Evolutionary conservation across 2,888 invertebrate genomes (phyloP), one percentile per base, ranked within the genome.

Genomic region (Drosophila mayaguana): DNA sequence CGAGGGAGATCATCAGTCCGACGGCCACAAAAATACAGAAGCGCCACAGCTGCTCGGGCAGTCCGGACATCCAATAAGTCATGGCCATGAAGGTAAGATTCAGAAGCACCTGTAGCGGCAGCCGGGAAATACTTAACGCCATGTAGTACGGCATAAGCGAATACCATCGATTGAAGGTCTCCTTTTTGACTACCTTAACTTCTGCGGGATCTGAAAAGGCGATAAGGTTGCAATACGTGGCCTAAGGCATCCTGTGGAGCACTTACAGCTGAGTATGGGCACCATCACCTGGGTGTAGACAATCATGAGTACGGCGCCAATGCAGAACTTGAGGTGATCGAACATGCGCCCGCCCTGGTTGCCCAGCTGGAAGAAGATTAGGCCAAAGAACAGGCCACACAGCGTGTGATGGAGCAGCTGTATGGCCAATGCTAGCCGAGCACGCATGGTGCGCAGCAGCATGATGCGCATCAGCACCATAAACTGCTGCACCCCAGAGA

Each of bases 141-240:
- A 94, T 92, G 83, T 95, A 96, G 91, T 95, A 96, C 0, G 96
- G 95, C 0, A 93, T 93, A 9, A 96, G 89, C 8, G 94, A 93
- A 89, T 96, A 96, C 96, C 96, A 96, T 57, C 95, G 94, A 91
- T 96, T 96, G 90, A 96, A 96, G 69, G 95, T 95, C 88, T 96
- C 95, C 82, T 95, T 95, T 86, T 95, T 95, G 0, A 96, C 94
- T 53, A 95, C 92, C 90, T 95, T 95, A 0, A 96, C 95, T 93
- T 96, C 95, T 89, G 93, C 93, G 0, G 96, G 96, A 94, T 94
- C 95, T 96, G 93, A 2, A 77, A 65, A 3, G n/a, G 3, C 11
- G 2, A 7, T 8, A 34, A 34, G 20, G 6, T 16, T 25, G 3
- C 1, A 42, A 40, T n/a, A 25, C n/a, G 18, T n/a, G 12, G 12